Conservation (phyloP, 2,888 invertebrate genomes). For the Autographa gamma region DNA sequence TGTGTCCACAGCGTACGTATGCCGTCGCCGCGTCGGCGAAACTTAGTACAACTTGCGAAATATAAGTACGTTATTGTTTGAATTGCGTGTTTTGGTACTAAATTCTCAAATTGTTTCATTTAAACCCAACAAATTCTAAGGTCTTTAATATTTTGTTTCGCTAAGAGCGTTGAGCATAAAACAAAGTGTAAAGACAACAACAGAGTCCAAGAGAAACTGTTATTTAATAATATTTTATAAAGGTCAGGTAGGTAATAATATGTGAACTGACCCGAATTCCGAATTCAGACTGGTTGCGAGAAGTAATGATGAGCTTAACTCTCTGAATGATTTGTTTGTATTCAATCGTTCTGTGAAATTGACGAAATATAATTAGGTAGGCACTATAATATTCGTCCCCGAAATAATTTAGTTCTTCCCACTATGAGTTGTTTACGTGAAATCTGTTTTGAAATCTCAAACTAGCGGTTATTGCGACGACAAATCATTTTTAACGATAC, state of each 20-base stretch:
- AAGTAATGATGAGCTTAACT: background rate
- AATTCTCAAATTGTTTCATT: background rate
- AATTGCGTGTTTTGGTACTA: conserved; percentile 9
- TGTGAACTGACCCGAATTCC: background rate
- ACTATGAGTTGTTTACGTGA: background rate
- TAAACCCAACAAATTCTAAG: background rate
- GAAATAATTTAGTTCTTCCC: background rate
- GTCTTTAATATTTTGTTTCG: too few species aligned
- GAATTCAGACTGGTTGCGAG: background rate
- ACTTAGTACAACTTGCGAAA: conserved; percentile 48
- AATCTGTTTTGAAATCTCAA: too few species aligned
- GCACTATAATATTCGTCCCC: background rate
- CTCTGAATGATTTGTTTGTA: background rate
- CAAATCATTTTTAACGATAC: background rate
- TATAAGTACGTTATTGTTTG: conserved; percentile 25
- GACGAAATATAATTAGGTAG: too few species aligned
- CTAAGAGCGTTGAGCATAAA: background rate
- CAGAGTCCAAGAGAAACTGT: background rate
- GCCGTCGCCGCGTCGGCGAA: conserved; percentile 28
- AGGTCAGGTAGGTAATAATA: conserved; percentile 1
- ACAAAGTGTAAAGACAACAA: background rate
- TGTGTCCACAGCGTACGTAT: conserved; percentile 30
- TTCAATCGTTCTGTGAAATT: background rate
- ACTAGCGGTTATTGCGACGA: background rate
- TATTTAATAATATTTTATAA: background rate